Conservation (phyloP, 2,888 invertebrate genomes). For the Rhyacophila evoluta region DNA sequence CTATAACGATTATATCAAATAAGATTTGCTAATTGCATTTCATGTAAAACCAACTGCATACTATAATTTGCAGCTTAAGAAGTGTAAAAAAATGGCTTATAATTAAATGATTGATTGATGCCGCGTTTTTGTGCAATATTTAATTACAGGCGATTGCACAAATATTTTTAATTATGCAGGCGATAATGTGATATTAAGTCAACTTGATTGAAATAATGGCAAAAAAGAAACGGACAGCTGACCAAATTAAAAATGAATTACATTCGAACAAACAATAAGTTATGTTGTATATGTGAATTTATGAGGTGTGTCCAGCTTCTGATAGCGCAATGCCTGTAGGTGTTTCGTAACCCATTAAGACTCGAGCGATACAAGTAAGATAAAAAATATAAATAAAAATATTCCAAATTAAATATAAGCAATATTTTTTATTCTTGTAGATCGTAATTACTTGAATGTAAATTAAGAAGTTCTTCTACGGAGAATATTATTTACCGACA, state of each 20-base stretch:
- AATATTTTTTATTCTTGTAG: too few relatives aligned
- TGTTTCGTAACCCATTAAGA: background rate
- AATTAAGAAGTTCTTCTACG: too few relatives aligned
- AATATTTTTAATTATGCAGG: background rate
- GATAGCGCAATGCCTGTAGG: background rate
- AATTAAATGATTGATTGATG: too few relatives aligned
- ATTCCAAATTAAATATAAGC: too few relatives aligned
- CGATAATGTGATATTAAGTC: background rate
- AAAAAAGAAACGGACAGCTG: background rate
- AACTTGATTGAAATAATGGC: background rate
- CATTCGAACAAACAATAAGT: background rate
- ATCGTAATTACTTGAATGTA: too few relatives aligned
- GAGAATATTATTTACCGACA: too few relatives aligned
- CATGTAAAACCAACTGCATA: background rate
- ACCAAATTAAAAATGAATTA: slow-evolving; percentile 17
- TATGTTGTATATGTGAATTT: background rate
- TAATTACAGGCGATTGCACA: background rate
- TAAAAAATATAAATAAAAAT: too few relatives aligned
- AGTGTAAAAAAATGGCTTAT: background rate
- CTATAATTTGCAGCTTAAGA: background rate
- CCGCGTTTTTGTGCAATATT: background rate
- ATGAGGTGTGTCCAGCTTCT: background rate
- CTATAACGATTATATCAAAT: background rate
- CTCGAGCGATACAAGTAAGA: background rate
- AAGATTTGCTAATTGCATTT: background rate